Evolutionary conservation across 2,113 vertebrate species (phyloP).

Genomic region (Petaurus breviceps): DNA sequence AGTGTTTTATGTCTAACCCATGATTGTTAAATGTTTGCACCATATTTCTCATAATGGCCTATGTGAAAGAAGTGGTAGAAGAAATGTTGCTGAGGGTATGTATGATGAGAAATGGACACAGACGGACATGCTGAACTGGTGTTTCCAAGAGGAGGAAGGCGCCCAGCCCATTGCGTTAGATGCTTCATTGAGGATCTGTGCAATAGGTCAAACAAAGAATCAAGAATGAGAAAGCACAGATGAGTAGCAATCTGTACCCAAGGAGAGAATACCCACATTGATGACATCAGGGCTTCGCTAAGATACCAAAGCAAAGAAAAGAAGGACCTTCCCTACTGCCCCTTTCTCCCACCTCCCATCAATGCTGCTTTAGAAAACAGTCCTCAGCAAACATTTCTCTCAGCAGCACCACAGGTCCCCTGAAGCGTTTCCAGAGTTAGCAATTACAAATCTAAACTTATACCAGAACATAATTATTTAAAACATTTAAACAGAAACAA

Average conservation of each 20-base stretch:
- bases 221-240: not conserved
- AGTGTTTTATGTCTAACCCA: not conserved
- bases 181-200: not conserved
- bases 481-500: slow-evolving; percentile 3
- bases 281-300: not conserved
- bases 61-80: not conserved
- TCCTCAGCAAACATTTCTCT: not conserved
- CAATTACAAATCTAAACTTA: slow-evolving; percentile 3
- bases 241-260: not conserved
- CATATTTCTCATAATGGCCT: not conserved
- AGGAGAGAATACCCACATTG: not conserved
- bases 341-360: not conserved
- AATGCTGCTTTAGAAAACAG: not conserved
- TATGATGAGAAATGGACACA: not conserved
- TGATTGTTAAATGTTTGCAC: not conserved
- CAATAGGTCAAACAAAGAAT: not conserved
- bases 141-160: not conserved
- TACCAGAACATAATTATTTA: not conserved
- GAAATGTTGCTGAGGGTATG: not conserved
- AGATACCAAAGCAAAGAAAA: not conserved
- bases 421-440: slow-evolving; percentile 1
- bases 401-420: not conserved
- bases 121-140: not conserved
- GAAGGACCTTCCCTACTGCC: not conserved
- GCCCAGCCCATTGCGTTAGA: not conserved